These are phyloP conservation scores for Clytia hemisphaerica DNA, from an alignment of 30 jellyfish, hydroid and myxozoan species.

Conservation along the genomic window DNA sequence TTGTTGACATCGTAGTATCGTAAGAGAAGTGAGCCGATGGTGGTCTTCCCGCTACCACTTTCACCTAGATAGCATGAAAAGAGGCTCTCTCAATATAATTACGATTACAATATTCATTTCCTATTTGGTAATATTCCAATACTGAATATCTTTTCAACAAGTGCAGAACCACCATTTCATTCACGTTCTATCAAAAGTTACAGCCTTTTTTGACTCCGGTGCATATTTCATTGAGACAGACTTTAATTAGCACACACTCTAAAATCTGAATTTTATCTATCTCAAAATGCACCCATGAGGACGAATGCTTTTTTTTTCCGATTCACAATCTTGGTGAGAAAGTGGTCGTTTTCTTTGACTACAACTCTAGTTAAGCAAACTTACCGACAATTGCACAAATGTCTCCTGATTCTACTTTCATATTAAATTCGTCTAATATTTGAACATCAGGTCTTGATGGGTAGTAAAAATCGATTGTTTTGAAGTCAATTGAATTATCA, in stretches of 20 bases:
- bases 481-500: constrained; percentile 52
- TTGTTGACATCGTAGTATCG: constrained; percentile 79
- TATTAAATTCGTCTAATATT: constrained; percentile 46
- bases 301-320: neutral
- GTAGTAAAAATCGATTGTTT: constrained; percentile 52
- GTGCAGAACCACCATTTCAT: too few relatives aligned
- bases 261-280: too few relatives aligned
- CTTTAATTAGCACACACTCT: too few relatives aligned
- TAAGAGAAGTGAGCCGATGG: constrained; percentile 81
- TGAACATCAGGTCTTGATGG: constrained; percentile 61
- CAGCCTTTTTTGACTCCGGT: too few relatives aligned
- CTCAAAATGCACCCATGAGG: neutral
- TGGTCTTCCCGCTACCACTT: constrained; percentile 98
- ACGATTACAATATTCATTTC: too few relatives aligned
- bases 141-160: too few relatives aligned
- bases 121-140: too few relatives aligned
- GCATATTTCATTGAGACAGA: too few relatives aligned
- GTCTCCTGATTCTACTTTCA: constrained; percentile 66
- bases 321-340: too few relatives aligned
- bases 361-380: neutral
- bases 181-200: too few relatives aligned
- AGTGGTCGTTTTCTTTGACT: neutral
- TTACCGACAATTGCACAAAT: constrained; percentile 78
- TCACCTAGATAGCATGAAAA: constrained; percentile 33
- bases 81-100: neutral